Evolutionary conservation across 2,888 invertebrate genomes (phyloP).

Genomic region (Tenthredo mesomela): DNA sequence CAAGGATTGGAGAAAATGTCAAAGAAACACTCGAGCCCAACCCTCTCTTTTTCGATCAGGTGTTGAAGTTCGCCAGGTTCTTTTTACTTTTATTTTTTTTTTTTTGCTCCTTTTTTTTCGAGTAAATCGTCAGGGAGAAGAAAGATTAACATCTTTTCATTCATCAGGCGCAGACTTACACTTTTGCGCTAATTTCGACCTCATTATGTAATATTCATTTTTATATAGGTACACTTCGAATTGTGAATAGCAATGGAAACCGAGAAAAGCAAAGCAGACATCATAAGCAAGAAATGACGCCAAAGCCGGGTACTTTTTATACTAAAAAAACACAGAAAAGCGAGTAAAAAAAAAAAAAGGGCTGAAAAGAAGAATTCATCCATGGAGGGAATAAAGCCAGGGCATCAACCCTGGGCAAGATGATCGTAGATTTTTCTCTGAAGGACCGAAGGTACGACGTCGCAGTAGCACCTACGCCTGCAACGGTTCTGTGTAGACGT

Average conservation of each 20-base stretch:
- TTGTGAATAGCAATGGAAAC: neutral
- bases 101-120: neutral
- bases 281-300: neutral
- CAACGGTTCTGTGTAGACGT: slow-evolving; percentile 6
- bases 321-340: neutral
- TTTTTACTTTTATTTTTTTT: neutral
- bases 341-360: neutral
- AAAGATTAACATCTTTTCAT: slow-evolving; percentile 2
- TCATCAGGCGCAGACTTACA: neutral
- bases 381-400: neutral
- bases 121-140: neutral
- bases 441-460: neutral
- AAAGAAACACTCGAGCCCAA: neutral
- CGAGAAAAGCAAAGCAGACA: neutral
- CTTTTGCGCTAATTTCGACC: neutral
- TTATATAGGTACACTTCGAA: neutral
- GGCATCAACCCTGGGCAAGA: slow-evolving; percentile 2
- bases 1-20: neutral
- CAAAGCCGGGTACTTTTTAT: neutral
- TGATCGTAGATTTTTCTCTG: neutral
- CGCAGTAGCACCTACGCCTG: neutral
- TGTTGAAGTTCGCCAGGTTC: neutral
- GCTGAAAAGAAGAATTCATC: neutral
- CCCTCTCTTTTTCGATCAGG: neutral
- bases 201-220: neutral